Conservation (phyloP, 2,113 vertebrate species). For the Notiomystis cincta region DNA sequence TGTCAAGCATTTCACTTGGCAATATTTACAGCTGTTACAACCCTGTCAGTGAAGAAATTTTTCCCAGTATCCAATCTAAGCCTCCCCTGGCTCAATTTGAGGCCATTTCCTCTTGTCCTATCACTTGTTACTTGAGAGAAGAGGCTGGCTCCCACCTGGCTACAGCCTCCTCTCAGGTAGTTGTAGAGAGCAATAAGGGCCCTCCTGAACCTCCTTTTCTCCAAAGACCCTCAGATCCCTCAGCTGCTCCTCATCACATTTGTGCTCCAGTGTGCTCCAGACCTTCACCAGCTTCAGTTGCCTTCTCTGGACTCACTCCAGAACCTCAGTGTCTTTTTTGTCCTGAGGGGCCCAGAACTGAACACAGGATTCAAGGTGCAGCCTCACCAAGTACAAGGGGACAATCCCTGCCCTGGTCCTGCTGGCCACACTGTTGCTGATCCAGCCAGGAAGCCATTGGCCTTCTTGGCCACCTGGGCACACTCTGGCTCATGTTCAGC, state of each 20-base stretch:
- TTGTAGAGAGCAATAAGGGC: not conserved
- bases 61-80: not conserved
- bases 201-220: not conserved
- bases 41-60: not conserved
- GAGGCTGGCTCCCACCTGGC: not conserved
- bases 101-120: not conserved
- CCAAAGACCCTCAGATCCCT: not conserved
- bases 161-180: not conserved
- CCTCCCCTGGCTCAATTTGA: not conserved
- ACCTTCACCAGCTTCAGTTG: not conserved
- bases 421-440: not conserved
- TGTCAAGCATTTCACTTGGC: not conserved
- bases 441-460: not conserved
- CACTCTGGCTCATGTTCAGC: not conserved
- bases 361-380: rapidly evolving
- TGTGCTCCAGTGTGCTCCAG: not conserved
- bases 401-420: not conserved
- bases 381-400: rapidly evolving
- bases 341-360: not conserved
- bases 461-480: not conserved
- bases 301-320: not conserved
- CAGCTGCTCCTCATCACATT: not conserved
- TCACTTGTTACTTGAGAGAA: not conserved
- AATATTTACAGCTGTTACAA: not conserved
- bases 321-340: not conserved